These are phyloP conservation scores for Pardalotus punctatus DNA, from an alignment of 2,113 vertebrate genomes.

Conservation along the genomic window DNA sequence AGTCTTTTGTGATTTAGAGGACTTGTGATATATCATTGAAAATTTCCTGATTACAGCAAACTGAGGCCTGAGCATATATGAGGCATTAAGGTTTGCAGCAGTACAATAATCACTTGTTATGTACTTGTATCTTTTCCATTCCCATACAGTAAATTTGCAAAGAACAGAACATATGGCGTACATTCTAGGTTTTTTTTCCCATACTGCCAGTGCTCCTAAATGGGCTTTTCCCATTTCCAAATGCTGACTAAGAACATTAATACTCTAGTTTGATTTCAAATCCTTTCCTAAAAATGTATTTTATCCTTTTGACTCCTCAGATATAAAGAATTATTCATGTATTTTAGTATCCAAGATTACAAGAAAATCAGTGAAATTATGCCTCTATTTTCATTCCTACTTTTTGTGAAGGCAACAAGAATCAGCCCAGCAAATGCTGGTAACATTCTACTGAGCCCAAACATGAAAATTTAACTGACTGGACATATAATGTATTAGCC, in stretches of 20 bases:
- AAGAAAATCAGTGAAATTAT: neutral
- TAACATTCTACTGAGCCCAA: neutral
- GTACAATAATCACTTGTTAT: conserved; percentile 48
- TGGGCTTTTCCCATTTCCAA: neutral
- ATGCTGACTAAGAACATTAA: conserved; percentile 20
- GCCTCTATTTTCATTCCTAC: neutral
- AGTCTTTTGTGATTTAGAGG: neutral
- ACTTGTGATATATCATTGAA: conserved; percentile 50
- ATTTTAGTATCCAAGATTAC: neutral
- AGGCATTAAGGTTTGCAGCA: conserved; percentile 34
- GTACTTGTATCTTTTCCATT: conserved; percentile 8
- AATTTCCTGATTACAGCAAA: conserved; percentile 45
- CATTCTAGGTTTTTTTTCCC: neutral
- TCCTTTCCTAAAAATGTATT: conserved; percentile 2
- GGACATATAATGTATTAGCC: neutral
- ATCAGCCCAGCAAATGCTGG: neutral
- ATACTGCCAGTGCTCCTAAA: neutral
- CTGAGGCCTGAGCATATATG: neutral
- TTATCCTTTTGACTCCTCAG: neutral
- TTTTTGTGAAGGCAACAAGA: neutral
- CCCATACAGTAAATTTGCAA: conserved; percentile 9
- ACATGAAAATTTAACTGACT: neutral
- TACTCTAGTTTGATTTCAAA: conserved; percentile 4
- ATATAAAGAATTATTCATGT: neutral
- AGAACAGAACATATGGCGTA: conserved; percentile 43